phyloP scores from a whole-genome alignment of 2,797 vertebrate species.

The Urosaurus nigricauda region DNA sequence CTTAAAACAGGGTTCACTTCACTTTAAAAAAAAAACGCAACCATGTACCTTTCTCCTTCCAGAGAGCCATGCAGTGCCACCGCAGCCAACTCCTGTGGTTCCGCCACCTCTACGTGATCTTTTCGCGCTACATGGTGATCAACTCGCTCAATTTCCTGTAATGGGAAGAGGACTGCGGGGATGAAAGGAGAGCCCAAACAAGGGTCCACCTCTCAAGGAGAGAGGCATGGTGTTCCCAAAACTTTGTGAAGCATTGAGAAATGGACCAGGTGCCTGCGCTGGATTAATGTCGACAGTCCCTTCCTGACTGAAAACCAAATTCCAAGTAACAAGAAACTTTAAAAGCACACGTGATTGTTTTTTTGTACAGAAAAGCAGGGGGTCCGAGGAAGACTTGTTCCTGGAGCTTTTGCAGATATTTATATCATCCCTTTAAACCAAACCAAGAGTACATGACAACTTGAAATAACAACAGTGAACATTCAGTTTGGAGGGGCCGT shows the following conservation, averaged over 20 bases:
- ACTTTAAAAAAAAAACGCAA: no score
- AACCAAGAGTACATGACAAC: background rate
- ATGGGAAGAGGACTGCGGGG: conserved; percentile 50
- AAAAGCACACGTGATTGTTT: no score
- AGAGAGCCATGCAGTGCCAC: conserved; percentile 94
- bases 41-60: conserved; percentile 7
- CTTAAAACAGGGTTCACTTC: background rate
- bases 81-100: conserved; percentile 94
- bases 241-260: background rate
- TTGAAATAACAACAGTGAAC: conserved; percentile 5
- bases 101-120: conserved; percentile 87
- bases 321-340: background rate
- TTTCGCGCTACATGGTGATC: conserved; percentile 93
- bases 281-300: no score
- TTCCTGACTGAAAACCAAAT: background rate
- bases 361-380: background rate
- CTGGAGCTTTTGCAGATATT: background rate
- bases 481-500: background rate
- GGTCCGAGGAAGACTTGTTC: fast-evolving
- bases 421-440: background rate
- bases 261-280: background rate
- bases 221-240: fast-evolving
- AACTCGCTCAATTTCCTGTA: conserved; percentile 89
- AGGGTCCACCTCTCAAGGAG: no score
- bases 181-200: background rate